A percentile compares a stretch with the other conserved stretches of the same genome.
phyloP scores from a whole-genome alignment of 2,888 invertebrate genomes.

The Drosophila cracens region DNA sequence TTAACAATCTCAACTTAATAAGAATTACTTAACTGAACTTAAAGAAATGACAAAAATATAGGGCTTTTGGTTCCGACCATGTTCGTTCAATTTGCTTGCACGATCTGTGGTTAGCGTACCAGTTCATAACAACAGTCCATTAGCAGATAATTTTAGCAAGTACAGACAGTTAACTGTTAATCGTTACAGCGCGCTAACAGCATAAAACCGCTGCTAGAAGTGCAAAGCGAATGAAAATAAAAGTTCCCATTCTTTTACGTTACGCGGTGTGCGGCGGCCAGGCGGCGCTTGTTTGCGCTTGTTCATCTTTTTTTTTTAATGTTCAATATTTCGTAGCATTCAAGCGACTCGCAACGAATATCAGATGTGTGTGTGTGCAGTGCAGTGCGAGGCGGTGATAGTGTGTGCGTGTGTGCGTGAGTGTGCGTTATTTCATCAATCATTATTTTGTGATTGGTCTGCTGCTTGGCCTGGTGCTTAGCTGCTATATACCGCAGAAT shows the following conservation, averaged over 20 bases:
- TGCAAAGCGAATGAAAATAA: conserved; percentile 44
- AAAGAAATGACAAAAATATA: background rate
- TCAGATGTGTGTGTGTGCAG: conserved; percentile 7
- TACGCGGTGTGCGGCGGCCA: conserved; percentile 61
- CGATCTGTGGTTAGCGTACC: conserved; percentile 30
- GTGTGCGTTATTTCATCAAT: conserved; percentile 64
- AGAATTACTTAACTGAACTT: background rate
- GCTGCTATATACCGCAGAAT: conserved; percentile 83
- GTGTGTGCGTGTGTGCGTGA: background rate
- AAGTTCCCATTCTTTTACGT: conserved; percentile 51
- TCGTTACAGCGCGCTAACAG: conserved; percentile 34
- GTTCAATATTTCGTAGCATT: conserved; percentile 34
- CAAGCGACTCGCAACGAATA: conserved; percentile 27
- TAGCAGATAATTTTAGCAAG: conserved; percentile 20
- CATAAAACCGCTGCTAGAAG: conserved; percentile 16
- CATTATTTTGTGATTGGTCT: conserved; percentile 84
- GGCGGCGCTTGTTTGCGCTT: conserved; percentile 57
- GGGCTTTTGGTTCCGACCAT: background rate
- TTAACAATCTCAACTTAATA: background rate
- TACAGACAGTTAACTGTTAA: conserved; percentile 28
- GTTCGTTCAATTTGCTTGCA: background rate
- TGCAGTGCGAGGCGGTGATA: conserved; percentile 12
- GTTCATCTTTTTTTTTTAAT: conserved; percentile 40
- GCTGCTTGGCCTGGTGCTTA: conserved; percentile 82
- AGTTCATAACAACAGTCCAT: background rate